Evolutionary conservation across 2,888 invertebrate genomes (phyloP).

Genomic region (Patella ulyssiponensis): DNA sequence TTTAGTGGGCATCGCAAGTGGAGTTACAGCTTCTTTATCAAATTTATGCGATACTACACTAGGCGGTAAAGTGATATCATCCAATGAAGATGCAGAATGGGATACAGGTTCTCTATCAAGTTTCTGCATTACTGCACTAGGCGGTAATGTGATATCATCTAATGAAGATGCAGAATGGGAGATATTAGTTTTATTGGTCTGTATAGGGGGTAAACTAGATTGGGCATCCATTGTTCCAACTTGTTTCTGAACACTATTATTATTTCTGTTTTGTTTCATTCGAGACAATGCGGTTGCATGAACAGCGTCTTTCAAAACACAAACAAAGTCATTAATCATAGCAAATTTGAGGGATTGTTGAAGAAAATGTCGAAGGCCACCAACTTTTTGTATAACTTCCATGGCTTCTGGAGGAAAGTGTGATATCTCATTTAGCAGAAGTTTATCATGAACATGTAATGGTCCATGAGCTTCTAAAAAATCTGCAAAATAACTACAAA

Average conservation of each 20-base stretch:
- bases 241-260: constrained; percentile 26
- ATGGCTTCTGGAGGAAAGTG: constrained; percentile 52
- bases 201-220: background rate
- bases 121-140: background rate
- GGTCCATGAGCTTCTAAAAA: constrained; percentile 52
- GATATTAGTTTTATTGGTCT: background rate
- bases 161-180: background rate
- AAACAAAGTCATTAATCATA: constrained; percentile 51
- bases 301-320: constrained; percentile 46
- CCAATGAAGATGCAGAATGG: constrained; percentile 9
- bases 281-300: constrained; percentile 44
- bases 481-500: constrained; percentile 51
- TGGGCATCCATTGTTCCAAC: constrained; percentile 5
- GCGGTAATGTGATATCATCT: constrained; percentile 19
- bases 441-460: constrained; percentile 40
- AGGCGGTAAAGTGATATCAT: constrained; percentile 11
- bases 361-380: constrained; percentile 49
- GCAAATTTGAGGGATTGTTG: constrained; percentile 52
- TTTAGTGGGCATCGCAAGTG: background rate
- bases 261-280: background rate
- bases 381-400: constrained; percentile 46
- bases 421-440: constrained; percentile 46
- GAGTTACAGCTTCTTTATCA: background rate
- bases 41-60: background rate
- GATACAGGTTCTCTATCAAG: background rate